Evolutionary conservation across 2,113 vertebrate genomes (phyloP).

Genomic region (Neopipo cinnamomea): DNA sequence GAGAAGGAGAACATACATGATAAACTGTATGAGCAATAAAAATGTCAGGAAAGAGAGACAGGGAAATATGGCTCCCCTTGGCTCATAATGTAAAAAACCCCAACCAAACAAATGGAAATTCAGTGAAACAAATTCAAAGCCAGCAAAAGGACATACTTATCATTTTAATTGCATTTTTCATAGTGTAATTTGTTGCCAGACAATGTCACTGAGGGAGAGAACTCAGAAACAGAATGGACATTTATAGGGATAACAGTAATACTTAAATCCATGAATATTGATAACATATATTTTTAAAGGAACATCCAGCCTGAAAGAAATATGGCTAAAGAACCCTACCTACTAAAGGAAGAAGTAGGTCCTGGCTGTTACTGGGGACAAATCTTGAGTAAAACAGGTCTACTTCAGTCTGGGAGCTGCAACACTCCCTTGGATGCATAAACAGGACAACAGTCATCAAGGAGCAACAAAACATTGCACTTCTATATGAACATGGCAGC

Average conservation of each 20-base stretch:
- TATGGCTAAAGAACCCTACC: background rate
- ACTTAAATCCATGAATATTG: background rate
- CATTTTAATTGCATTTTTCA: background rate
- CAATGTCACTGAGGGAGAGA: background rate
- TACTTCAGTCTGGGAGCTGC: background rate
- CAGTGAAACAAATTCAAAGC: background rate
- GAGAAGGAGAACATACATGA: background rate
- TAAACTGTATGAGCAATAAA: background rate
- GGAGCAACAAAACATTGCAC: background rate
- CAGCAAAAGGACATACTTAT: background rate
- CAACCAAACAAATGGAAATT: background rate
- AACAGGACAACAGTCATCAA: background rate
- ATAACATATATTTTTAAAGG: background rate
- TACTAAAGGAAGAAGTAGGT: background rate
- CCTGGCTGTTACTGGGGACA: background rate
- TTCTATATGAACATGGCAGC: background rate
- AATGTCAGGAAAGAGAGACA: background rate
- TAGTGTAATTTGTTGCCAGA: background rate
- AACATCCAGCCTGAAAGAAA: background rate
- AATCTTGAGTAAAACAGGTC: background rate
- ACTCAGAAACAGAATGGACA: background rate
- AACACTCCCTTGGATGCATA: background rate
- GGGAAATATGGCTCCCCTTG: background rate
- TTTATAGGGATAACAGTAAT: background rate
- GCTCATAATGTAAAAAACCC: background rate